Conservation (phyloP, 2,797 vertebrate species). For the Neosilurus hyrtlii region DNA sequence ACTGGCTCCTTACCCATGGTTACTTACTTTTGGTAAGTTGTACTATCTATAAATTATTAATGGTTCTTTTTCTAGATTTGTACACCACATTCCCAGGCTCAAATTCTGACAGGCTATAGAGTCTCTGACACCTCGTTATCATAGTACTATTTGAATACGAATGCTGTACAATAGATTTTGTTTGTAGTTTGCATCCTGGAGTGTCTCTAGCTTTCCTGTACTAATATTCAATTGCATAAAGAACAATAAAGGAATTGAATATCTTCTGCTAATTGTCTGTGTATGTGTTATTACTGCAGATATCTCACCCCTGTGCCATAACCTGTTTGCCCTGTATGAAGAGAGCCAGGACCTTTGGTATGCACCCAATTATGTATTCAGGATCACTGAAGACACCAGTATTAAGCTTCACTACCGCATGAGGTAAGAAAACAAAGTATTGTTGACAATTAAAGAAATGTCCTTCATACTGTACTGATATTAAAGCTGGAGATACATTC, state of each 20-base stretch:
- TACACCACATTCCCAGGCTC: no score
- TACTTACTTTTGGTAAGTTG: no score
- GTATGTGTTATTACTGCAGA: constrained; percentile 63
- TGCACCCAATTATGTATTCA: constrained; percentile 85
- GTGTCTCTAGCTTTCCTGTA: background rate
- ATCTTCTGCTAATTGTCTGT: background rate
- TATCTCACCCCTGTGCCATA: constrained; percentile 93
- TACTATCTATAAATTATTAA: background rate
- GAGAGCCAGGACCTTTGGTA: constrained; percentile 84
- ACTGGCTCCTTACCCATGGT: background rate
- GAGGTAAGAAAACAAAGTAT: constrained; percentile 76
- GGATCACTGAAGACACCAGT: constrained; percentile 80
- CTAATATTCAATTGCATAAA: background rate
- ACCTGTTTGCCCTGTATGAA: constrained; percentile 90
- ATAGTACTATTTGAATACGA: background rate
- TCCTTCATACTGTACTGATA: background rate
- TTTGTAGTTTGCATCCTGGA: background rate
- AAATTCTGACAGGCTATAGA: no score
- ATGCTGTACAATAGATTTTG: background rate
- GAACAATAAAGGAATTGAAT: background rate
- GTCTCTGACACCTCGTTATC: background rate
- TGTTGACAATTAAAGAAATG: background rate
- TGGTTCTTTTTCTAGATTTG: background rate
- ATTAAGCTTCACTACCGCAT: constrained; percentile 89
- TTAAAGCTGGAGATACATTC: background rate